A percentile compares a stretch with the other conserved stretches of the same genome.
These are phyloP conservation scores for Axis porcinus DNA, from an alignment of 2,113 vertebrate genomes.

Conservation along the genomic window DNA sequence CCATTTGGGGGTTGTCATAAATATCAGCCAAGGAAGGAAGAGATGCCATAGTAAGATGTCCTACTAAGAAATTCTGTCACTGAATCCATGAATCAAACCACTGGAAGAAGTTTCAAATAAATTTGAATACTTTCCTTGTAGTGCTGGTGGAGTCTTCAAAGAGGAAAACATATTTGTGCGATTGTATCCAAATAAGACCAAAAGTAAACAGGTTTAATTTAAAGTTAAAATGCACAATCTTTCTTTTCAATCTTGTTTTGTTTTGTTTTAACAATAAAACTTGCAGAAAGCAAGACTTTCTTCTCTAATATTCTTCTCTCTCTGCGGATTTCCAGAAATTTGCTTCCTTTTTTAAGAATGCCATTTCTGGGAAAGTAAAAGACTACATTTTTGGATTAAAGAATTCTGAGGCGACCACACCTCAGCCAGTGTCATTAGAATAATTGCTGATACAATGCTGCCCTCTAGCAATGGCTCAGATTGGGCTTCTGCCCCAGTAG, in stretches of 20 bases:
- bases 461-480: slow-evolving; percentile 64
- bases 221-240: background rate
- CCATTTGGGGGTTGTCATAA: background rate
- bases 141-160: background rate
- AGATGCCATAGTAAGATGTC: background rate
- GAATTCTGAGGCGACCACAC: background rate
- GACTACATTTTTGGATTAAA: background rate
- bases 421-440: slow-evolving; percentile 15
- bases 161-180: background rate
- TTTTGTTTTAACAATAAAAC: background rate
- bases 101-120: background rate
- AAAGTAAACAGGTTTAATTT: background rate
- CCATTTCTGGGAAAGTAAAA: slow-evolving; percentile 9
- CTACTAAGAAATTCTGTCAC: background rate
- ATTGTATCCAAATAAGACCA: background rate
- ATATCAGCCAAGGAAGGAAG: background rate
- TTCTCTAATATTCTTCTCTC: background rate
- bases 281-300: background rate
- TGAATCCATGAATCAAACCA: background rate
- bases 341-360: slow-evolving; percentile 17
- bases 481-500: background rate
- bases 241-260: slow-evolving; percentile 16
- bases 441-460: slow-evolving; percentile 65
- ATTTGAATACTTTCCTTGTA: background rate
- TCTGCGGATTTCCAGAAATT: slow-evolving; percentile 11